Conservation (phyloP, 2,797 vertebrate species). For the Sebastes matsubarae region DNA sequence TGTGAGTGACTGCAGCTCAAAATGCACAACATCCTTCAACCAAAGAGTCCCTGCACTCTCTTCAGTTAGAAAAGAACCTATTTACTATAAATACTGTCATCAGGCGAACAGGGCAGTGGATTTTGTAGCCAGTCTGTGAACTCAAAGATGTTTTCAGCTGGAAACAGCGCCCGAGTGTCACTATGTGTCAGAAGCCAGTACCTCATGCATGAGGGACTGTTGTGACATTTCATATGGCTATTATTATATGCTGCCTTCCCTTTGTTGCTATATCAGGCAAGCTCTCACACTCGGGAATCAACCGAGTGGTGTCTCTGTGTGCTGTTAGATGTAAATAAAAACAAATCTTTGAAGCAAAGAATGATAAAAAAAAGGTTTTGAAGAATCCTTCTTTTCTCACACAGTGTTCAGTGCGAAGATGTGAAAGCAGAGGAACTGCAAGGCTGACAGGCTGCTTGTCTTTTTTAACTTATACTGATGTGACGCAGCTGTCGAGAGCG, state of each 20-base stretch:
- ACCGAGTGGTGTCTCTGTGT: constrained; percentile 35
- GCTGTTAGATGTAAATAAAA: constrained; percentile 74
- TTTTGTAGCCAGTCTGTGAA: constrained; percentile 46
- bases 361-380: constrained; percentile 54
- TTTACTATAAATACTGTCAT: constrained; percentile 74
- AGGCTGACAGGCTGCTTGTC: constrained; percentile 52
- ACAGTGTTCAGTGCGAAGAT: constrained; percentile 35
- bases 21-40: constrained; percentile 57
- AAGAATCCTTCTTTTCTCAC: constrained; percentile 12
- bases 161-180: constrained; percentile 58
- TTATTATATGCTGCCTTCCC: constrained; percentile 68
- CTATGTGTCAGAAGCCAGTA: constrained; percentile 61
- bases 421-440: constrained; percentile 45
- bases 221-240: constrained; percentile 73
- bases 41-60: constrained; percentile 39
- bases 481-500: constrained; percentile 50
- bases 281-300: constrained; percentile 54
- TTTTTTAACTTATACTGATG: constrained; percentile 58
- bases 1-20: constrained; percentile 68
- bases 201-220: constrained; percentile 64
- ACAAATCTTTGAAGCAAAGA: constrained; percentile 66
- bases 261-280: constrained; percentile 72
- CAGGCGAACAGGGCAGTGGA: constrained; percentile 28
- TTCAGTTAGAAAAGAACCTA: constrained; percentile 51
- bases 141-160: constrained; percentile 55